phyloP scores from a whole-genome alignment of 2,888 invertebrate genomes.

The Blastobasis lacticolella region DNA sequence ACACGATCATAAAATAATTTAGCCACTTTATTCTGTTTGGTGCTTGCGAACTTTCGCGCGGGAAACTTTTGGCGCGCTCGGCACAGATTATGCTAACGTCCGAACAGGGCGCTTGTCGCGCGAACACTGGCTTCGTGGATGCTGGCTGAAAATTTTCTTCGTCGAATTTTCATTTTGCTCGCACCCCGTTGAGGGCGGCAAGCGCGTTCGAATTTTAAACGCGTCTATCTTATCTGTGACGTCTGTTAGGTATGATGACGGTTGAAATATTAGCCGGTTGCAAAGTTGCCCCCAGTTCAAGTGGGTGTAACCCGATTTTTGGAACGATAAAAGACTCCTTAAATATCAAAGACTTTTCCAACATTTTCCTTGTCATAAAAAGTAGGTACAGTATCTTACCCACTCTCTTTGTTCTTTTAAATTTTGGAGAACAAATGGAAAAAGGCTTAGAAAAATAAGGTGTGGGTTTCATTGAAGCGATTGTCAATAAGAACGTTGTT shows the following conservation, averaged over 20 bases:
- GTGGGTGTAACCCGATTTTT: no score
- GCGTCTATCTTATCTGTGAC: constrained; percentile 27
- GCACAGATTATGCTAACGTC: constrained; percentile 17
- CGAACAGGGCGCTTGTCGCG: constrained; percentile 38
- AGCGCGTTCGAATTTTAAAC: constrained; percentile 36
- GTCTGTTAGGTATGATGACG: constrained; percentile 4
- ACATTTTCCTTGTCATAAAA: no score
- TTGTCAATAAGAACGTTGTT: no score
- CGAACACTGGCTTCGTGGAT: constrained; percentile 32
- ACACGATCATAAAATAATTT: constrained; percentile 23
- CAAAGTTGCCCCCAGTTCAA: background rate
- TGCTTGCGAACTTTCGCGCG: constrained; percentile 44
- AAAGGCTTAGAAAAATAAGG: background rate
- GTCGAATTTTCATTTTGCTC: constrained; percentile 42
- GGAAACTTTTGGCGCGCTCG: constrained; percentile 35
- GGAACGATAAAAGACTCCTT: no score
- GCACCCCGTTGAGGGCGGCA: constrained; percentile 37
- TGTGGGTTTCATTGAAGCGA: no score
- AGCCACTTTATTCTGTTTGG: constrained; percentile 7
- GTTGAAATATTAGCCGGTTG: background rate
- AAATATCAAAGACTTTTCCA: no score
- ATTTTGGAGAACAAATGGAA: background rate
- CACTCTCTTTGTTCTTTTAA: background rate
- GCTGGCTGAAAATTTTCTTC: constrained; percentile 32
- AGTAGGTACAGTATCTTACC: no score